Base-by-base conservation (phyloP, 2,797 vertebrate species). In the Ctenosaura bakeri region DNA sequence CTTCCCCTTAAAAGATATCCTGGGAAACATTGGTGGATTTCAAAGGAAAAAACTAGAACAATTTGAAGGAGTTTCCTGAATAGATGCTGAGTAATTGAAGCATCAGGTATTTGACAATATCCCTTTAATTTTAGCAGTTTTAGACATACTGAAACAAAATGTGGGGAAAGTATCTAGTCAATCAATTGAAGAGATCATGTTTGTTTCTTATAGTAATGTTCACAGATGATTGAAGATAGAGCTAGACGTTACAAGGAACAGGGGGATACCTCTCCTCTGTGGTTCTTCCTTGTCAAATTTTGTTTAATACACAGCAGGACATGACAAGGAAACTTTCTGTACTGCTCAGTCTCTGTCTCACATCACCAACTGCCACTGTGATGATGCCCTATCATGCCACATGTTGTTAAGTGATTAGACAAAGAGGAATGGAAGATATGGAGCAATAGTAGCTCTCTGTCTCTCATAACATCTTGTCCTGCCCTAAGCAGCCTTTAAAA, bases 61-160 rank as follows among this genome's bases (percentile, higher is more conserved):
- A 71, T 6, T 66, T 86, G 38, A 38, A 94, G 90, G 5, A 9
- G 73, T 91, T 92, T 91, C 13, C 66, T 0, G 24, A 93, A 2
- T 1, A 89, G 3, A 5, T 89, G 80, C 59, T 74, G 88, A 88
- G 26, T 66, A 69, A 24, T 80, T 42, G 0, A 89, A 86, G 42
- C 16, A 74, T 77, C 82, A 87, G 52, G 35, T 89, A 86, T 29
- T 92, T 94, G 86, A 92, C 71, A 92, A 26, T n/a, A 93, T 81
- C 38, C 42, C 92, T 94, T 93, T 87, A 85, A 73, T 91, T 85
- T 93, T 82, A 26, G 22, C 83, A 71, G 14, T 89, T 93, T 52
- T 66, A 73, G 89, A 93, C 92, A 74, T 22, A 29, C 9, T 35
- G 88, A 54, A 2, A 78, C 0, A 85, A n/a, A 38, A 1, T 16